Evolutionary conservation across 30 jellyfish, hydroid and myxozoan species (phyloP).

Genomic region (Aurelia sp.): DNA sequence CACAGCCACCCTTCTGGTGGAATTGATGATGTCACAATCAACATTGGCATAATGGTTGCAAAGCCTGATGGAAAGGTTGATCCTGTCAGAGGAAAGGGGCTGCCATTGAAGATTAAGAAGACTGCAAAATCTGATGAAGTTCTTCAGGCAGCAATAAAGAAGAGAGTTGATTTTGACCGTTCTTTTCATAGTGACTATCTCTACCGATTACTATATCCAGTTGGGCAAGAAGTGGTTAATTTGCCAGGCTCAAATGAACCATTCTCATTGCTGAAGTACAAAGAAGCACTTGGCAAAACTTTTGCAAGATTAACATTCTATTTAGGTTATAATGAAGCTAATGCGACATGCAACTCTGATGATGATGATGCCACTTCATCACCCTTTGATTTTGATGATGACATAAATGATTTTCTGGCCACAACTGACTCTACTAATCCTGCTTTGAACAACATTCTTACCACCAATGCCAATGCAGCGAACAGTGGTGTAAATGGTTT

Average conservation of each 20-base stretch:
- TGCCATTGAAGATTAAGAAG: too few relatives aligned
- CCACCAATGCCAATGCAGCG: constrained; percentile 41
- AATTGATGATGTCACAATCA: constrained; percentile 55
- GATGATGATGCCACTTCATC: constrained; percentile 60
- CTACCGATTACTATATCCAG: constrained; percentile 60
- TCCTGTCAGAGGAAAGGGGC: constrained; percentile 61
- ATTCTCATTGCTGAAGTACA: constrained; percentile 58
- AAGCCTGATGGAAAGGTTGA: constrained; percentile 59
- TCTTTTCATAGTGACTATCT: constrained; percentile 53
- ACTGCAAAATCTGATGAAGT: constrained; percentile 55
- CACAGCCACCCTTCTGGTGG: constrained; percentile 55
- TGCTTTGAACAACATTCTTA: constrained; percentile 22
- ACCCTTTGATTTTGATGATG: constrained; percentile 36
- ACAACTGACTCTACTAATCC: constrained; percentile 36
- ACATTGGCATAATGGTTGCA: constrained; percentile 49
- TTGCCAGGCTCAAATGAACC: constrained; percentile 68
- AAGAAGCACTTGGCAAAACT: constrained; percentile 65
- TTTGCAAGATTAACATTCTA: constrained; percentile 44
- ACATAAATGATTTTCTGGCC: constrained; percentile 40
- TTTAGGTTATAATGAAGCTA: constrained; percentile 38
- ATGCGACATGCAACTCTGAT: constrained; percentile 28
- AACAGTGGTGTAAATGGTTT: constrained; percentile 49
- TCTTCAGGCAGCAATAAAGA: constrained; percentile 57
- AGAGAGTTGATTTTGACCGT: constrained; percentile 54
- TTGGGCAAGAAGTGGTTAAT: constrained; percentile 59